Evolutionary conservation across 2,888 invertebrate genomes (phyloP), one percentile per base, ranked within the genome.

Genomic region (Cylloceria caligata): DNA sequence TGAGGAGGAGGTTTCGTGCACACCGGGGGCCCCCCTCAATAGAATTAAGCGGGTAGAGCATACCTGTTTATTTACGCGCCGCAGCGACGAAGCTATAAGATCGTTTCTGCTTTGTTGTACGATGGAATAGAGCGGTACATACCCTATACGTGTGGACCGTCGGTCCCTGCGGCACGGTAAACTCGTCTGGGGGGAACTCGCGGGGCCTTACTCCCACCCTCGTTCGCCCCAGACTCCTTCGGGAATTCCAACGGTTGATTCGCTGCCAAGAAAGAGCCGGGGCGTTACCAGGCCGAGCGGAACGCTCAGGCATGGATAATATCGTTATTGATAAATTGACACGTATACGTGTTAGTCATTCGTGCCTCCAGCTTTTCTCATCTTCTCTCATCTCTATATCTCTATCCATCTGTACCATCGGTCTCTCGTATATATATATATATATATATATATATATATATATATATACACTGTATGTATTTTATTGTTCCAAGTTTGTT

Each of bases 321-420:
- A 83, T 83, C 80, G 72, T 80, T 80, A 83, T 80, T 83, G 83
- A 83, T 83, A 83, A 83, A 83, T 83, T 83, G 83, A 83, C 83
- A 83, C 80, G 83, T 83, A 83, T 52, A 21, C 75, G 67, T 74
- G 62, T 76, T 80, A 76, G 83, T 76, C 72, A 73, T 47, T 62
- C 72, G 71, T 72, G 64, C 45, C 72, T 80, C 80, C 45, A 60
- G 60, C 60, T 60, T 60, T 60, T 60, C 60, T 60, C 60, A 34
- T 76, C 68, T 19, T 57, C 52, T 57, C 19, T 49, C 64, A 19
- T 62, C 47, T 62, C 55, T 62, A 62, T 30, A 30, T 83, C 80
- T 82, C 81, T 75, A 72, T 80, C 52, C 16, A 19, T n/a, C 45
- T 76, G 57, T 34, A 24, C 24, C 27, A 57, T 34, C 57, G 16